These are phyloP conservation scores for Ahaetulla prasina DNA, from an alignment of 2,113 vertebrate genomes.

Conservation along the genomic window DNA sequence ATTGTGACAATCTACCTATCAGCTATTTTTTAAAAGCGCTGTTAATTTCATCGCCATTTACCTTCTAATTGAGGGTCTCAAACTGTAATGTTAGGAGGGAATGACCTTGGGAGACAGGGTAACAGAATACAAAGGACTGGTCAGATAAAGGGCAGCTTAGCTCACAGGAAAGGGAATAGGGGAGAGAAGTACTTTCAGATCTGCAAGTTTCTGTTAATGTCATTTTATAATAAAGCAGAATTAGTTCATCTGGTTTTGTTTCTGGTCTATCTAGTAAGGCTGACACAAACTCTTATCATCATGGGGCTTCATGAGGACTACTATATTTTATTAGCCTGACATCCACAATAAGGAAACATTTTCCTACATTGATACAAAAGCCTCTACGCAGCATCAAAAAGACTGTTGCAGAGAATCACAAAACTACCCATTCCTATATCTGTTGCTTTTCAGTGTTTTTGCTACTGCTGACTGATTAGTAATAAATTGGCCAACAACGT, in stretches of 20 bases:
- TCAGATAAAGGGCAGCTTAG: neutral
- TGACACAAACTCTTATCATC: neutral
- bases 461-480: neutral
- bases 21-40: slow-evolving; percentile 1
- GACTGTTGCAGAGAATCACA: neutral
- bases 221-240: neutral
- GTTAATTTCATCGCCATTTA: slow-evolving; percentile 34
- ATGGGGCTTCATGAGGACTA: neutral
- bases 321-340: neutral
- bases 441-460: neutral
- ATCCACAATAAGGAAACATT: neutral
- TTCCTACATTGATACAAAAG: neutral
- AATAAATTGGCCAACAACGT: neutral
- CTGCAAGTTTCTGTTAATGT: neutral
- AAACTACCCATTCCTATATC: neutral
- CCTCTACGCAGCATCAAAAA: neutral
- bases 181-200: neutral
- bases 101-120: neutral
- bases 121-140: neutral
- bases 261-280: neutral
- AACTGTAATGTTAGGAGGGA: neutral
- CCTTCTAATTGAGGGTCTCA: slow-evolving; percentile 4
- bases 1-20: neutral
- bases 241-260: neutral
- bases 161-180: neutral